A percentile compares a stretch with the other conserved stretches of the same genome.
phyloP scores from a whole-genome alignment of 2,113 vertebrate genomes.

The Antechinus stuartii region DNA sequence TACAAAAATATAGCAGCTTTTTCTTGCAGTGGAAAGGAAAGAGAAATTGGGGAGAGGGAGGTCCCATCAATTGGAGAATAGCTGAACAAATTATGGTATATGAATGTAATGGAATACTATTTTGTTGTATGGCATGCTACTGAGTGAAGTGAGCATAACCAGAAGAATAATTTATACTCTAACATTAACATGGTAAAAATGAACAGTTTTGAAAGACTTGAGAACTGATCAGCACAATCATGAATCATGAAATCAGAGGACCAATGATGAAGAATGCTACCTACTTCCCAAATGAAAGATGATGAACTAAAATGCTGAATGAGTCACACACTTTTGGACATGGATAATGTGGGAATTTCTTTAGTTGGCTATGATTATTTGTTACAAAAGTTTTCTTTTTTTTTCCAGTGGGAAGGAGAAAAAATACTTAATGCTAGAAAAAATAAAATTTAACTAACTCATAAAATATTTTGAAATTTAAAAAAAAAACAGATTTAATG shows the following conservation, averaged over 20 bases:
- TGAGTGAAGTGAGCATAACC: background rate
- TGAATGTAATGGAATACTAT: background rate
- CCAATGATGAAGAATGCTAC: background rate
- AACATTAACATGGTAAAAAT: background rate
- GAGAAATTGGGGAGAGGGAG: background rate
- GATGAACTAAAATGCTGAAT: background rate
- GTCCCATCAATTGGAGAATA: background rate
- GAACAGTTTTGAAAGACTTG: background rate
- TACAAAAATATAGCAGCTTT: background rate
- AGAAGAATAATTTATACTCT: background rate
- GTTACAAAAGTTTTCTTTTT: background rate
- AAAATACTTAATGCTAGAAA: background rate
- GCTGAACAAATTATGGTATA: background rate
- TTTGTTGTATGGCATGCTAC: background rate
- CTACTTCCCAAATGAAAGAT: background rate
- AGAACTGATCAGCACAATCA: background rate
- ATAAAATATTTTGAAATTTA: background rate
- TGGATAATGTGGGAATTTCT: background rate
- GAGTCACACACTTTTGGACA: background rate
- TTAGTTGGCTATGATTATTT: background rate
- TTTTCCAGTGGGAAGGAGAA: background rate
- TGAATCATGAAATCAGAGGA: background rate
- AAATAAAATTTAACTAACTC: background rate
- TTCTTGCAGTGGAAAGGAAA: background rate
- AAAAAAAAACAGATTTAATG: background rate